These are phyloP conservation scores for Phoeniculus purpureus DNA, from an alignment of 2,797 vertebrate genomes.

Conservation along the genomic window DNA sequence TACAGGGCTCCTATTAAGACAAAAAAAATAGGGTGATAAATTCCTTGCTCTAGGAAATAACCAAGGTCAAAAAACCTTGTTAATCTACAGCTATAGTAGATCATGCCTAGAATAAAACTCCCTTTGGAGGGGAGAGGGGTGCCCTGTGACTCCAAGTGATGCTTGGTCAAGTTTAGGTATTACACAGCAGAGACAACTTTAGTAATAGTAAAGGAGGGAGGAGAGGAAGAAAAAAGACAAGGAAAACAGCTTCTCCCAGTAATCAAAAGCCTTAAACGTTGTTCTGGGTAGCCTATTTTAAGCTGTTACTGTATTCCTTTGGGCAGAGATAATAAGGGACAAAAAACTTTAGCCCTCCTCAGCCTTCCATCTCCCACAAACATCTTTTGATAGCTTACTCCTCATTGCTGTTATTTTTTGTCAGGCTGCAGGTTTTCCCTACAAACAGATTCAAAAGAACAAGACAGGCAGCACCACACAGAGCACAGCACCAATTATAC, in stretches of 20 bases:
- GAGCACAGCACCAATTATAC: neutral
- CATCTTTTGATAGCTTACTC: neutral
- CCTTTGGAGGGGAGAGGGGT: accelerated
- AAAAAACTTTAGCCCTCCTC: neutral
- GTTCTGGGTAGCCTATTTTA: neutral
- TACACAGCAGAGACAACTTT: neutral
- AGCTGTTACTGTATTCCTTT: neutral
- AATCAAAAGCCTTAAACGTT: neutral
- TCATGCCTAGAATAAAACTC: neutral
- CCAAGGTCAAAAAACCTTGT: neutral
- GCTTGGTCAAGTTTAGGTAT: neutral
- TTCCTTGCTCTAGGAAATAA: neutral
- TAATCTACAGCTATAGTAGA: neutral
- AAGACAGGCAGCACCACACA: neutral
- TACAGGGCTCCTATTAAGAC: neutral
- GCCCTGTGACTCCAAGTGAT: neutral
- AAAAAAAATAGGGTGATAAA: neutral
- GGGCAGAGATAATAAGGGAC: neutral
- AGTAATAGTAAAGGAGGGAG: neutral
- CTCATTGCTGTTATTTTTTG: neutral
- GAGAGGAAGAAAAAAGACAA: neutral
- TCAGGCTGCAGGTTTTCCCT: neutral
- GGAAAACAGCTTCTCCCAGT: neutral
- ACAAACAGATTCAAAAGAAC: neutral
- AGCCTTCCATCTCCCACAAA: neutral